phyloP scores from a whole-genome alignment of 2,888 invertebrate species.

The Drosophila fungiperda region DNA sequence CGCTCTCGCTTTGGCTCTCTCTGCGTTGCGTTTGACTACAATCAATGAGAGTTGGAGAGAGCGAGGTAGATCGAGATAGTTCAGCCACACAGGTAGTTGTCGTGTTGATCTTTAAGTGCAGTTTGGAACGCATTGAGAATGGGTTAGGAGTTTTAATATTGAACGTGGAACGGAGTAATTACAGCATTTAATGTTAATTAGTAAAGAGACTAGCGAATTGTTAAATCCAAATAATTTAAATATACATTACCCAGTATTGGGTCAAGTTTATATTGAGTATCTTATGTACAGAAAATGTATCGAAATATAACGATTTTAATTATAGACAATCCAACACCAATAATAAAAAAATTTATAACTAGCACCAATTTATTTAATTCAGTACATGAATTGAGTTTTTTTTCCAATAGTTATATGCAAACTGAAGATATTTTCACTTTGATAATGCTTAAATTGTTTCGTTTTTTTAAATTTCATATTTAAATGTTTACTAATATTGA shows the following conservation, averaged over 20 bases:
- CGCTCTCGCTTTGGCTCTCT: not conserved
- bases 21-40: not conserved
- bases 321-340: not conserved
- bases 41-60: constrained; percentile 1
- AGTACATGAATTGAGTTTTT: not conserved
- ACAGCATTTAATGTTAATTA: constrained; percentile 10
- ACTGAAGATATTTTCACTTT: not conserved
- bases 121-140: constrained; percentile 33
- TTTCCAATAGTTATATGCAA: not conserved
- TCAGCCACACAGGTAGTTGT: constrained; percentile 37
- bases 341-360: not conserved
- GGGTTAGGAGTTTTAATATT: constrained; percentile 40
- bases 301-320: constrained; percentile 31
- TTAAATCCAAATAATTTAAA: constrained; percentile 37
- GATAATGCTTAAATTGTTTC: not conserved
- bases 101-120: constrained; percentile 13
- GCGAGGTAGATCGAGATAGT: not conserved
- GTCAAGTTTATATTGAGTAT: constrained; percentile 40
- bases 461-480: not conserved
- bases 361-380: constrained; percentile 6
- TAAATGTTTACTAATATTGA: not conserved
- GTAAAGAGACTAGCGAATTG: constrained; percentile 3
- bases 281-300: constrained; percentile 24
- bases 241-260: constrained; percentile 2
- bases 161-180: constrained; percentile 45